A percentile compares a stretch with the other conserved stretches of the same genome.
These are phyloP conservation scores for Teleiodes luculella DNA, from an alignment of 2,888 invertebrate genomes.

Conservation along the genomic window DNA sequence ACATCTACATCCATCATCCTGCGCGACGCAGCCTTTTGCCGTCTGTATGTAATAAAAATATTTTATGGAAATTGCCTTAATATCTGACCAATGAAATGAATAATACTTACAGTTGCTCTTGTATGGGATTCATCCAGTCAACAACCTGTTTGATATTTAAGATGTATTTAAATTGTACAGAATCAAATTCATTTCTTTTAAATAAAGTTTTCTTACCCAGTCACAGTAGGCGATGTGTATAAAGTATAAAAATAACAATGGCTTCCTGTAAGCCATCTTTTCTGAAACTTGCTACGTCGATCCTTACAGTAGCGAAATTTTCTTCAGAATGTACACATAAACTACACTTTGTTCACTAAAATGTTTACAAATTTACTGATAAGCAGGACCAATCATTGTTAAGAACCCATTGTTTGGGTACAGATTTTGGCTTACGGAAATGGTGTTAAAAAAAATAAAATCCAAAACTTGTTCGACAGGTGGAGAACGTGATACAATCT, in stretches of 20 bases:
- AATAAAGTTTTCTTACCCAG: constrained; percentile 35
- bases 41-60: not conserved
- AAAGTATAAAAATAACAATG: constrained; percentile 32
- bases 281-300: constrained; percentile 9
- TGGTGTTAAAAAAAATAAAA: not conserved
- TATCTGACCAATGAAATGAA: not conserved
- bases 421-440: not conserved
- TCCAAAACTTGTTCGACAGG: constrained; percentile 16
- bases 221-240: constrained; percentile 31
- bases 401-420: constrained; percentile 27
- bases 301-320: constrained; percentile 17
- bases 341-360: constrained; percentile 21
- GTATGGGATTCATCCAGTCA: constrained; percentile 60
- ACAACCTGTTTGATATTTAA: constrained; percentile 36
- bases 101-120: constrained; percentile 54
- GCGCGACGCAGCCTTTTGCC: not conserved
- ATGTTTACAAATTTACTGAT: constrained; percentile 44
- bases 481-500: constrained; percentile 11
- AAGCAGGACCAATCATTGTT: constrained; percentile 36
- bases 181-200: not conserved
- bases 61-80: not conserved
- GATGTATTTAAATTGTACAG: not conserved
- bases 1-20: not conserved
- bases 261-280: constrained; percentile 31
- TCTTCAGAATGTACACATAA: constrained; percentile 25